Base-by-base conservation (phyloP, 2,113 vertebrate species). In the Nesoenas mayeri region DNA sequence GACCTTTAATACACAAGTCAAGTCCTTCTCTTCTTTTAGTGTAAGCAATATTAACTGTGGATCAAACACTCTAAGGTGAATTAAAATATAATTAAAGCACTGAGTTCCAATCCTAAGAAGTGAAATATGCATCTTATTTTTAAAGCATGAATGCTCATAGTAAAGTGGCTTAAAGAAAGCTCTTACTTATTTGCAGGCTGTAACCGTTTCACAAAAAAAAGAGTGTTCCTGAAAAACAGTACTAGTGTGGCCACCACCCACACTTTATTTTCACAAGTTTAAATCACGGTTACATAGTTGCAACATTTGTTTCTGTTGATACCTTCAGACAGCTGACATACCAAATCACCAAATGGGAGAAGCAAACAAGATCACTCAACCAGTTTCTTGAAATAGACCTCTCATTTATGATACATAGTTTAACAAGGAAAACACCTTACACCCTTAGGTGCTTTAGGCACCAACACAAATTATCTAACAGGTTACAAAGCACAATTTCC, bases 1-100 rank as follows among this genome's bases (percentile, higher is more conserved):
- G 74, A 85, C 88, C 71, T 91, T 91, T 82, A 75, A 89, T 54
- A 88, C 31, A 73, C 53, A 90, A 88, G 56, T 91, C 47, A 58
- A 81, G 40, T 56, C 66, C 40, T 90, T 72, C 44, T 40, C 26
- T 70, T 79, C 47, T 92, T 92, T 80, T 83, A 79, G 50, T 18
- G 31, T 47, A 90, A 56, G 58, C 32, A 82, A 34, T 80, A 88
- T 69, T 86, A 96, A 83, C 42, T 56, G 51, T 6, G 2, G 50
- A 80, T 78, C 67, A 85, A 85, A 77, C 47, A 61, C 32, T 70
- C n/a, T 72, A 42, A 83, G 42, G 60, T 86, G 56, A 66, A 66
- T 20, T 21, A 83, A 91, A 92, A 80, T 21, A 66, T 73, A 93
- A 89, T 72, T 79, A 50, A 94, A 83, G n/a, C 38, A 69, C 42